Evolutionary conservation across 2,113 vertebrate species (phyloP), one percentile per base, ranked within the genome.

Genomic region (Oxyura jamaicensis): DNA sequence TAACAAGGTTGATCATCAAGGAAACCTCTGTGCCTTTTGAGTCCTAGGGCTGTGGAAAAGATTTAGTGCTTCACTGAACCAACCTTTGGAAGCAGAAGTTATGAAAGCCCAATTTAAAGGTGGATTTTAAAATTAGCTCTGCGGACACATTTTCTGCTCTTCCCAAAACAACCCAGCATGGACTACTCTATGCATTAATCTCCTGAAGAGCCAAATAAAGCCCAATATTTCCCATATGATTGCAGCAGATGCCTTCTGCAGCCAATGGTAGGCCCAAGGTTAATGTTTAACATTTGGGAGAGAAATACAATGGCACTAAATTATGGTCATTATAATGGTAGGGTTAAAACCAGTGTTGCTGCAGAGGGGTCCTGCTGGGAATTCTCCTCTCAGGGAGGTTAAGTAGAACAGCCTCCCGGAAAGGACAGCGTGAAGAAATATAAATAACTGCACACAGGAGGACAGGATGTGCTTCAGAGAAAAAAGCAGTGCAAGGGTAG

Each of bases 1-100:
- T 96, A 96, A 95, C 92, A 74, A 95, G 81, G 92, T 80, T 96
- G 96, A 97, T 96, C 80, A 91, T 91, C 83, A 93, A 95, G 91
- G 77, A 93, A 93, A 87, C 23, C 71, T 91, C 90, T 84, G 42
- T 86, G 83, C 73, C 46, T 92, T 86, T 90, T 58, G 82, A 94
- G 86, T 96, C 68, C 75, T 60, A 56, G 4, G n/a, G 55, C 60
- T 66, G 44, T 50, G 66, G 91, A 95, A 95, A 94, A 94, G 92
- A 87, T 94, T 94, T 94, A 83, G 86, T 55, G 66, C 77, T 91
- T 92, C 90, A 7, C 74, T 66, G 80, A 88, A 33, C 36, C 62
- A 86, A 20, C n/a, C 53, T 85, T 82, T 41, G 81, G 86, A 88
- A 96, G 71, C 21, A 92, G 44, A 83, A 91, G 55, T 85, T 91